Evolutionary conservation across 2,113 vertebrate genomes (phyloP).

Genomic region (Malurus alboscapulatus): DNA sequence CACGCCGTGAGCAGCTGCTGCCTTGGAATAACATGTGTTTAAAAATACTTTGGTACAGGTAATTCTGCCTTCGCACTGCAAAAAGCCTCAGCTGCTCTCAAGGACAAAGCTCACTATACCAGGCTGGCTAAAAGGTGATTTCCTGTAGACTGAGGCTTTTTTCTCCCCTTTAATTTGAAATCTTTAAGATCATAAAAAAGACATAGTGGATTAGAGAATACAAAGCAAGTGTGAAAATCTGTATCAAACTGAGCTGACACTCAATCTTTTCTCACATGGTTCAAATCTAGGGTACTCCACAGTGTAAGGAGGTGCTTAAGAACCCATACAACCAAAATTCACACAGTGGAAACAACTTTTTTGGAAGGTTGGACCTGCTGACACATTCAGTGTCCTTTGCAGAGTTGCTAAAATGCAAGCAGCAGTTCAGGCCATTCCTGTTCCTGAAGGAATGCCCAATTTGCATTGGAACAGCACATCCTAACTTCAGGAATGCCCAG

Average conservation of each 20-base stretch:
- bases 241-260: not conserved
- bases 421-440: not conserved
- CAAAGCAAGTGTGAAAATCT: not conserved
- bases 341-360: not conserved
- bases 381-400: not conserved
- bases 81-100: conserved; percentile 58
- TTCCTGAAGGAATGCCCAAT: not conserved
- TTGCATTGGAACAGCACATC: too few relatives aligned
- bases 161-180: not conserved
- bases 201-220: not conserved
- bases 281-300: not conserved
- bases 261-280: not conserved
- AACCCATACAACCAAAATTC: not conserved
- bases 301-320: not conserved
- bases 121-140: not conserved
- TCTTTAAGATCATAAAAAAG: not conserved
- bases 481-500: too few relatives aligned
- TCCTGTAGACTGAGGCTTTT: not conserved
- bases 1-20: conserved; percentile 68
- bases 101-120: conserved; percentile 58
- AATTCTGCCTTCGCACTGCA: conserved; percentile 53
- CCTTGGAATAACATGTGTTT: conserved; percentile 63
- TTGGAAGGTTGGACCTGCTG: fast-evolving
- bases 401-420: fast-evolving
- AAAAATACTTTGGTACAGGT: conserved; percentile 64